Base-by-base conservation (phyloP, 1,140 invertebrate species). In the Drosophila aff. region DNA sequence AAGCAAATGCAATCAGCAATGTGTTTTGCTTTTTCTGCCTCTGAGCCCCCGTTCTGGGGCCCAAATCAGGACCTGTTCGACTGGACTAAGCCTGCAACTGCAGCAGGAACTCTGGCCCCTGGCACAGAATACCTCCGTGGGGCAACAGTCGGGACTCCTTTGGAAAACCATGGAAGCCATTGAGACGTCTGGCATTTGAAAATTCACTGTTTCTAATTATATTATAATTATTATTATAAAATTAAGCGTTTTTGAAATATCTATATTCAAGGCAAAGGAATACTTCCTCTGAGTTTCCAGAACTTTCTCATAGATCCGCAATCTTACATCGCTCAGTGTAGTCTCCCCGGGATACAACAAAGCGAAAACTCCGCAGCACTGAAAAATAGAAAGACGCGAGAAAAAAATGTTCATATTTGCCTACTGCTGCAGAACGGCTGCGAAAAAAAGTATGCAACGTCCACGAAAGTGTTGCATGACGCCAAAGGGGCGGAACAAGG, bases 1-100 rank as follows among this genome's bases (percentile, higher is more conserved):
- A 77, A 81, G 50, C 82, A 81, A 85, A 84, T 85, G 82, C 81
- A 85, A 85, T 85, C 78, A 81, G 75, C 68, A 62, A 41, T 67
- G 64, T 75, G 74, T 81, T 83, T 83, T 83, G 72, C 78, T 72
- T 81, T 75, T 68, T 59, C 65, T 78, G 65, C 74, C 75, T 47
- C 47, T 74, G 59, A 61, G 44, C 50, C 52, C 28, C 53, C 18
- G 63, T 60, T 31, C 31, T 61, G 75, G 52, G 47, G 16, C 65
- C 55, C 43, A 69, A 78, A 78, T 57, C 75, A 57, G 75, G 65
- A 69, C 57, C 50, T 61, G 74, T 77, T 69, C 75, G 64, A 78
- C 52, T 62, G 74, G 58, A 78, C 64, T 68, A 77, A 60, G 36
- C 65, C 65, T 40, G 43, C n/a, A 38, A 78, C 52, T 61, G 50